Evolutionary conservation across 2,888 invertebrate genomes (phyloP), one percentile per base, ranked within the genome.

Genomic region (Caenorhabditis drosophilae): DNA sequence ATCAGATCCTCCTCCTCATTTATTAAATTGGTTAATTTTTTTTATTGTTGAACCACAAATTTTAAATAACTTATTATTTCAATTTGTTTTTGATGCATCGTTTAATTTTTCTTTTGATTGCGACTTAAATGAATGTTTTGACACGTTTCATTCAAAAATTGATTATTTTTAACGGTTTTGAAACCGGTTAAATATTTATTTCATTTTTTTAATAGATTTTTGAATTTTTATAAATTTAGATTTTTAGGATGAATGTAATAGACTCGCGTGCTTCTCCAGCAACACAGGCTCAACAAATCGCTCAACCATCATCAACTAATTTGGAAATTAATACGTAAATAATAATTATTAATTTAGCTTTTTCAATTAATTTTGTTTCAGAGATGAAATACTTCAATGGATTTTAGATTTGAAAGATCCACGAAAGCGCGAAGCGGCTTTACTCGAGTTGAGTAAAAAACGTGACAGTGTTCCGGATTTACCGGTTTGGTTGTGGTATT

Each of bases 401-500:
- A 93, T 95, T 78, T 87, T 90, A 60, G 93, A 95, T 85, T 86
- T 98, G 47, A 91, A 93, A 41, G 92, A 91, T 85, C 92, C 94
- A 20, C 92, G 93, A 79, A 95, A 93, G 0, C 88, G 97, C 45
- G 97, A 98, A 87, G 92, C 92, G 86, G 97, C 98, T 34, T 87
- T 98, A n/a, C 87, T 94, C 48, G 97, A 98, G 86, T 87, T 98
- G 36, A 90, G 91, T 79, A 91, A 91, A 83, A 91, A 91, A 80
- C 87, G 92, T 12, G 92, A 92, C 85, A 89, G 92, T 48, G 94
- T 97, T 25, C 92, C 93, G 25, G 97, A 99, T 84, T 86, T 99
- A 78, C 97, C 98, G 2, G 94, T 96, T 0, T 93, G 98, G 92
- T 86, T 99, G 70, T 99, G 98, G 98, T 92, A 98, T 85, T 93